These are phyloP conservation scores for Gadopsis bispinosus DNA, from an alignment of 2,797 vertebrate genomes.

Conservation along the genomic window DNA sequence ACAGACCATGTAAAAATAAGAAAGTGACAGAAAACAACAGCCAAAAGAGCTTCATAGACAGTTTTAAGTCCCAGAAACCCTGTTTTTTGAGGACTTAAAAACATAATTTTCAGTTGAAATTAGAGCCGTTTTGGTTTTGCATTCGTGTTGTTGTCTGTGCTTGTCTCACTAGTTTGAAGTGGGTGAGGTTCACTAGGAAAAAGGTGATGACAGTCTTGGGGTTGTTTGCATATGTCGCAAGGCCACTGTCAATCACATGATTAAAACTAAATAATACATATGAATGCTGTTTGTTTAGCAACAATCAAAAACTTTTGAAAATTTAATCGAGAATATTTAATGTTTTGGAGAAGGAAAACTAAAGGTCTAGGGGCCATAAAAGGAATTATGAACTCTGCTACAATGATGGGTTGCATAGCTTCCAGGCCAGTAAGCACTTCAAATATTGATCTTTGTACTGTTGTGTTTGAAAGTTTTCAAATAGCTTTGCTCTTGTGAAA, in stretches of 20 bases:
- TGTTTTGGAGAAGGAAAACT: neutral
- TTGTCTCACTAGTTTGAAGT: neutral
- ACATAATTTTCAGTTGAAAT: neutral
- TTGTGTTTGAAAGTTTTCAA: too few species aligned
- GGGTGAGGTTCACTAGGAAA: neutral
- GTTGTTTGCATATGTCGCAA: neutral
- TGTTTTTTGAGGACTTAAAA: neutral
- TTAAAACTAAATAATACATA: neutral
- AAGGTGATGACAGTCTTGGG: neutral
- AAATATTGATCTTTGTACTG: neutral
- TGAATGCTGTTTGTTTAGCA: neutral
- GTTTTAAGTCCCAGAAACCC: neutral
- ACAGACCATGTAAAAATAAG: conserved; percentile 4
- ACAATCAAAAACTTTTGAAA: neutral
- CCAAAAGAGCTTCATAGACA: neutral
- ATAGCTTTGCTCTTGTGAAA: too few species aligned
- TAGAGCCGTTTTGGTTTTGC: neutral
- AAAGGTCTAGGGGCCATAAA: neutral
- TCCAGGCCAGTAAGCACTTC: neutral
- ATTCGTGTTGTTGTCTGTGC: neutral
- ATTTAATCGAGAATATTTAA: conserved; percentile 27
- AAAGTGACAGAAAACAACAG: neutral
- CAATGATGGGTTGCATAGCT: neutral
- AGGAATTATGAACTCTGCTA: neutral
- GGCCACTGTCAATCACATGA: neutral